phyloP scores from a whole-genome alignment of 2,888 invertebrate genomes.

The Hydrotaea diabolus region DNA sequence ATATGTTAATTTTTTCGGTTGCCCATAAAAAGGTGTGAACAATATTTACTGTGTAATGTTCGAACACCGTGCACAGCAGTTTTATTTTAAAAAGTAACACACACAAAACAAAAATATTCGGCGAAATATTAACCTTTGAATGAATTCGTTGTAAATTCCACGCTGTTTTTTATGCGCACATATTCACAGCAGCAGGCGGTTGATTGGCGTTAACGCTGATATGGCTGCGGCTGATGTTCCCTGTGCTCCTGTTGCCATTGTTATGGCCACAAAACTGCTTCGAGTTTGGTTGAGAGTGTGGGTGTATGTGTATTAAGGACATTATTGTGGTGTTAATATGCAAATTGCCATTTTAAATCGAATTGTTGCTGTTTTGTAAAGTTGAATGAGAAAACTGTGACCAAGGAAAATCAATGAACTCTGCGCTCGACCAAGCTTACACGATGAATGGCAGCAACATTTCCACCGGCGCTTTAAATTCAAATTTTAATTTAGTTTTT shows the following conservation, averaged over 20 bases:
- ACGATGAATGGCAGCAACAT: not conserved
- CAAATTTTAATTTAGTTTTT: not conserved
- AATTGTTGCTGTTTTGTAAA: constrained; percentile 22
- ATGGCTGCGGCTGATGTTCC: not conserved
- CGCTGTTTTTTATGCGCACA: not conserved
- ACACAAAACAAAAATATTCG: not conserved
- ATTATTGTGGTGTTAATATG: constrained; percentile 48
- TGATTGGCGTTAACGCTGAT: too few relatives aligned
- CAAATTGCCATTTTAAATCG: constrained; percentile 48
- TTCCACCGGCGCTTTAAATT: not conserved
- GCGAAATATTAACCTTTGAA: constrained; percentile 26
- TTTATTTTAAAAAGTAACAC: constrained; percentile 9
- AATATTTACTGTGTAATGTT: not conserved
- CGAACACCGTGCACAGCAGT: not conserved
- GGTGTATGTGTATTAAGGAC: constrained; percentile 14
- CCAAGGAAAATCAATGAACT: constrained; percentile 24
- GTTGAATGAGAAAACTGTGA: not conserved
- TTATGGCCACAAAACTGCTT: not conserved
- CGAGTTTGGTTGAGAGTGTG: not conserved
- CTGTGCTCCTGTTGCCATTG: not conserved
- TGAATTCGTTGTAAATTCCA: constrained; percentile 19
- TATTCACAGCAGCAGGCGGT: not conserved
- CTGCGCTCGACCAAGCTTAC: not conserved
- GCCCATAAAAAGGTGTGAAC: constrained; percentile 19
- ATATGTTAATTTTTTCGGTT: constrained; percentile 6